Evolutionary conservation across 2,888 invertebrate species (phyloP), one percentile per base, ranked within the genome.

Genomic region (Amiota minor): DNA sequence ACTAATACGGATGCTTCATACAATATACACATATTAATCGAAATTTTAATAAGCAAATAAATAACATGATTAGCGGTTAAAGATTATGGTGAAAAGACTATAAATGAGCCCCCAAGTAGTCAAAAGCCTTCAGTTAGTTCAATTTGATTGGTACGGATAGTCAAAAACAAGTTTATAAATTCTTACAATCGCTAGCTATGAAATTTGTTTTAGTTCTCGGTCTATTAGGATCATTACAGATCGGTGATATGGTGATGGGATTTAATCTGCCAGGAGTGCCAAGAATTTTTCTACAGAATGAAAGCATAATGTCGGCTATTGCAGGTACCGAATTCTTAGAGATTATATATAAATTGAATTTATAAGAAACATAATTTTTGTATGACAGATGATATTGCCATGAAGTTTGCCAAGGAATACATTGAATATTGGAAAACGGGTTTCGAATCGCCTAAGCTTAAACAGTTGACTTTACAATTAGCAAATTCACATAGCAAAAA

Each of bases 401-500:
- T 64, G 2, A 80, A 79, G 1, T 78, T 88, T 45, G 85, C 81
- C 72, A 73, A 81, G 12, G 89, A 88, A 78, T 88, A 88, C 61
- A 62, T 80, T 3, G 79, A 75, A 0, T 89, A 75, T 64, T 61
- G 85, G 45, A 81, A 77, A n/a, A 87, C 87, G 0, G 87, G 88
- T 4, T 73, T 85, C 2, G 86, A 87, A 71, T 83, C 88, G 1
- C 71, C 78, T 0, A 74, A 77, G 0, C 80, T 89, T 9, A 72
- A 76, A 3, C 75, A 78, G 45, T 72, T 89, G 3, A 81, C 84
- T n/a, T 69, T 74, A 1, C 83, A 87, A 67, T 75, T 89, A 71
- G 86, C 86, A 9, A 81, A 85, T 45, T 81, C 84, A 1, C 88
- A 88, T 49, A 84, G 81, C 70, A 76, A 80, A 67, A 87, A 81